phyloP scores from a whole-genome alignment of 2,888 invertebrate genomes.

The Argynnis bischoffii region DNA sequence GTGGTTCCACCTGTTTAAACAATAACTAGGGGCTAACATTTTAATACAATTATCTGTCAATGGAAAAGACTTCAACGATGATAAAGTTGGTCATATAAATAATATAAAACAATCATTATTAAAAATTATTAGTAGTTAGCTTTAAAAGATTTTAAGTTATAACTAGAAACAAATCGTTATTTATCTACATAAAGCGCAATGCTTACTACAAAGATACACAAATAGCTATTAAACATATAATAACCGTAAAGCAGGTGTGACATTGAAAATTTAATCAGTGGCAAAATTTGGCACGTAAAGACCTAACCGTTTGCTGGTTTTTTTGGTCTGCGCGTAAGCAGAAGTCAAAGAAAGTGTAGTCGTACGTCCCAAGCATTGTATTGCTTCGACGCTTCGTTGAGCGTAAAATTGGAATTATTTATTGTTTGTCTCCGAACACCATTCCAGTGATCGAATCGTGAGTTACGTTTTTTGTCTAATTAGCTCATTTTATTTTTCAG shows the following conservation, averaged over 20 bases:
- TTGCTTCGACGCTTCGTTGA: slow-evolving; percentile 44
- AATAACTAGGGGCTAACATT: background rate
- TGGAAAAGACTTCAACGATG: slow-evolving; percentile 10
- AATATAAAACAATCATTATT: background rate
- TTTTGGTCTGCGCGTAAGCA: slow-evolving; percentile 13
- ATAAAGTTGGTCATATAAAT: background rate
- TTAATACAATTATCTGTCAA: background rate
- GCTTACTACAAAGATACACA: background rate
- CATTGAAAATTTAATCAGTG: slow-evolving; percentile 17
- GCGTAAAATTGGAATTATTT: slow-evolving; percentile 59
- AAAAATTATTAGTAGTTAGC: background rate
- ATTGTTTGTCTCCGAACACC: slow-evolving; percentile 52
- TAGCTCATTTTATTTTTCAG: slow-evolving; percentile 27
- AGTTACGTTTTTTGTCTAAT: slow-evolving; percentile 38
- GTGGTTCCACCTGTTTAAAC: slow-evolving; percentile 25
- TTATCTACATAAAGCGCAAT: background rate
- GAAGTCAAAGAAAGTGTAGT: slow-evolving; percentile 31
- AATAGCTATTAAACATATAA: slow-evolving; percentile 5
- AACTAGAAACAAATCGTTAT: no score
- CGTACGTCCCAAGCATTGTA: slow-evolving; percentile 25
- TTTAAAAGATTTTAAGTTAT: background rate
- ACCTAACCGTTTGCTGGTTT: slow-evolving; percentile 4
- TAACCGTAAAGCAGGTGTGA: slow-evolving; percentile 4
- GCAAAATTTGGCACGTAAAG: slow-evolving; percentile 7
- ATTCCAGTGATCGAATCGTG: slow-evolving; percentile 54